phyloP scores from a whole-genome alignment of 2,888 invertebrate genomes.

The Hedya salicella region DNA sequence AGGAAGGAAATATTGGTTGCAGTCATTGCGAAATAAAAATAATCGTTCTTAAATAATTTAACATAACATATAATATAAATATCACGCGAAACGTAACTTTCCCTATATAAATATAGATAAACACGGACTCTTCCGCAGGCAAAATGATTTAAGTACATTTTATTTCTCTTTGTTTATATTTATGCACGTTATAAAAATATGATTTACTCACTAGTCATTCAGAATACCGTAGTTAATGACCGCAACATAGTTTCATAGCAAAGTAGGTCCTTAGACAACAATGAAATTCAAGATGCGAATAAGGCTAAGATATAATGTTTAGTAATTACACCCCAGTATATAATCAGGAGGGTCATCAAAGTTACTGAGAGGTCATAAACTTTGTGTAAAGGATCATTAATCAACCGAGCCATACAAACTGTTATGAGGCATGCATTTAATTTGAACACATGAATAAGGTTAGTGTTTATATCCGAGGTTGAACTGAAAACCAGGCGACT shows the following conservation, averaged over 20 bases:
- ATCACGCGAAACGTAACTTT: too few species aligned
- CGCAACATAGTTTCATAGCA: slow-evolving; percentile 37
- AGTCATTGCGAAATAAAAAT: too few species aligned
- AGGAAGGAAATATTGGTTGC: too few species aligned
- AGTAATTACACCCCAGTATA: slow-evolving; percentile 36
- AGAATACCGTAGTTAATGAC: slow-evolving; percentile 26
- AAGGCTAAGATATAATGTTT: slow-evolving; percentile 41
- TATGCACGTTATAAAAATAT: slow-evolving; percentile 34
- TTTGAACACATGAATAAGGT: slow-evolving; percentile 31
- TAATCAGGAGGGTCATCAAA: slow-evolving; percentile 40
- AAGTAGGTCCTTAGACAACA: slow-evolving; percentile 38
- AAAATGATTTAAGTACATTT: slow-evolving; percentile 7
- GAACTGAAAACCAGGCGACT: slow-evolving; percentile 9
- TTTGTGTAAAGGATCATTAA: slow-evolving; percentile 38
- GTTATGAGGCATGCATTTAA: slow-evolving; percentile 33
- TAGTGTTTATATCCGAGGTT: slow-evolving; percentile 10
- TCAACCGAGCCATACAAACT: slow-evolving; percentile 29
- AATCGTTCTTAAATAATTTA: too few species aligned
- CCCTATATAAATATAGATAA: background rate
- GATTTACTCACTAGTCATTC: slow-evolving; percentile 34
- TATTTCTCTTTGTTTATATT: slow-evolving; percentile 29
- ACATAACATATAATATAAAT: too few species aligned
- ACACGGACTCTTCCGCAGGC: background rate
- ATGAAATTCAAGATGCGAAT: slow-evolving; percentile 32
- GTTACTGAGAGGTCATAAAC: slow-evolving; percentile 41